Evolutionary conservation across 2,113 vertebrate species (phyloP).

Genomic region (Poecilia latipinna): DNA sequence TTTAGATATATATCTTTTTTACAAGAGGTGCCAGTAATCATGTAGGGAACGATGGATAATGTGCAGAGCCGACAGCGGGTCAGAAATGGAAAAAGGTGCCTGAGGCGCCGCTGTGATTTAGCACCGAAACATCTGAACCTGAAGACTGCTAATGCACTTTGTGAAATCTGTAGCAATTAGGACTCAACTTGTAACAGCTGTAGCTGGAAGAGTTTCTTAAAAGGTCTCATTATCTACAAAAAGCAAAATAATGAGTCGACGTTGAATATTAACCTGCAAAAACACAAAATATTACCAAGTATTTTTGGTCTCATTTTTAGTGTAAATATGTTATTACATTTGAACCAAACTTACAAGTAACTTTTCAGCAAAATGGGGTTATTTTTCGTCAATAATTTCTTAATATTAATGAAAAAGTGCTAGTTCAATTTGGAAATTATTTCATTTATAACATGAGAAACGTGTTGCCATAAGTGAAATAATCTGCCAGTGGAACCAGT

Average conservation of each 20-base stretch:
- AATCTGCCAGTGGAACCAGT: too few relatives aligned
- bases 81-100: slow-evolving; percentile 29
- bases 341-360: too few relatives aligned
- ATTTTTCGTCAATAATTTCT: too few relatives aligned
- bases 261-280: slow-evolving; percentile 1
- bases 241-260: neutral
- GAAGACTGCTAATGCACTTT: neutral
- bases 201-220: neutral
- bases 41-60: slow-evolving; percentile 1
- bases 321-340: too few relatives aligned
- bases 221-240: neutral
- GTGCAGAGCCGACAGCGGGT: slow-evolving; percentile 2
- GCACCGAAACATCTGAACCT: slow-evolving; percentile 20
- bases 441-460: too few relatives aligned
- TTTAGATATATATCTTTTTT: neutral
- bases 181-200: neutral
- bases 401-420: too few relatives aligned
- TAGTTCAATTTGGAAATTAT: too few relatives aligned
- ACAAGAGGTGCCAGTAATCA: neutral
- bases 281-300: too few relatives aligned
- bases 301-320: too few relatives aligned
- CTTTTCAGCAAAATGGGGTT: too few relatives aligned
- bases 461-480: too few relatives aligned
- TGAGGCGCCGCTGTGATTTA: slow-evolving; percentile 54
- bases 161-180: slow-evolving; percentile 1